Conservation (phyloP, 1,140 invertebrate genomes). For the Glossosoma conforme region DNA sequence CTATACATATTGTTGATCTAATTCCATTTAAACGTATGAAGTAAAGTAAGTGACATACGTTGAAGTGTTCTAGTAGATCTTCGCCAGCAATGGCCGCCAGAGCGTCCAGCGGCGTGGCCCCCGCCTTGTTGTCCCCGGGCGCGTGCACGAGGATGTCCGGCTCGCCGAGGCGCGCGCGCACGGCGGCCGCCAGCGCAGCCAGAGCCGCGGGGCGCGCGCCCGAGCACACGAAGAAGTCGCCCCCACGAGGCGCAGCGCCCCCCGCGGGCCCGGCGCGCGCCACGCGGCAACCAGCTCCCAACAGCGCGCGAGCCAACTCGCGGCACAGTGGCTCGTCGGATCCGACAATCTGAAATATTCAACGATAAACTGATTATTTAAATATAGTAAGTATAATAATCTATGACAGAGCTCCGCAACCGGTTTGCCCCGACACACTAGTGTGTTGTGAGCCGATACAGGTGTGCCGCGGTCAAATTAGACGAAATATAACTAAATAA, state of each 20-base stretch:
- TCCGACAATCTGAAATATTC: constrained; percentile 24
- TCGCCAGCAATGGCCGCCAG: constrained; percentile 16
- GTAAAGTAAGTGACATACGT: constrained; percentile 15
- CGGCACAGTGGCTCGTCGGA: constrained; percentile 14
- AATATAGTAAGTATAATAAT: no score
- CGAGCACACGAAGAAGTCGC: constrained; percentile 10
- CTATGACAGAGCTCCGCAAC: no score
- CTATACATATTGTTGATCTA: no score
- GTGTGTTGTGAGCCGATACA: no score
- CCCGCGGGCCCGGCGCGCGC: constrained; percentile 1
- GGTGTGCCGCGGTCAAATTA: not conserved
- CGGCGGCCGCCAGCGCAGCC: constrained; percentile 1
- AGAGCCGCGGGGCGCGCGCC: constrained; percentile 7
- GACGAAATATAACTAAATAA: not conserved
- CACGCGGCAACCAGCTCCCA: constrained; percentile 8
- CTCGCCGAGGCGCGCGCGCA: constrained; percentile 13
- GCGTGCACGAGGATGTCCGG: constrained; percentile 20
- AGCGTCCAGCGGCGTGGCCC: constrained; percentile 12
- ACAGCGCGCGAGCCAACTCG: constrained; percentile 16
- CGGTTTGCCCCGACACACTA: no score
- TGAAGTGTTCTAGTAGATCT: constrained; percentile 22
- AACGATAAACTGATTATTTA: no score
- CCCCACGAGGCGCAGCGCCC: not conserved
- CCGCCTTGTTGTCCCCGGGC: not conserved
- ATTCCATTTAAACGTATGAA: no score